These are phyloP conservation scores for Mesochorus sp. DNA, from an alignment of 2,888 invertebrate species.

Conservation along the genomic window DNA sequence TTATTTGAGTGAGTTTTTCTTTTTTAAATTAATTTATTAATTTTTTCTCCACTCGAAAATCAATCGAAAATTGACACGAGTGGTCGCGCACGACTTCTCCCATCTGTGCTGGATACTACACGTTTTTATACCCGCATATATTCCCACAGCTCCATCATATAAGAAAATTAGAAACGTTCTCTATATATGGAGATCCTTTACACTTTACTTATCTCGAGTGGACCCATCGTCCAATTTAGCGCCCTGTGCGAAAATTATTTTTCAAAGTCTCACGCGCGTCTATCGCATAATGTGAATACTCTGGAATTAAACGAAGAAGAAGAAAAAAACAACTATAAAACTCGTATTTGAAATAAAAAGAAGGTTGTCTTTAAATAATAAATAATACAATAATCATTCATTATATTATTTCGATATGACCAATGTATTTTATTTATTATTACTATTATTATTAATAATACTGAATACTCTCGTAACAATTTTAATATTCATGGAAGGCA, in stretches of 20 bases:
- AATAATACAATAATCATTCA: too few relatives aligned
- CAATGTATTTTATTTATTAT: too few relatives aligned
- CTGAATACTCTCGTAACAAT: too few relatives aligned
- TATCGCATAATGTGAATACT: neutral
- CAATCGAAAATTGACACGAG: conserved; percentile 67
- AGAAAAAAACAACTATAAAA: too few relatives aligned
- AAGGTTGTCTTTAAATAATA: too few relatives aligned
- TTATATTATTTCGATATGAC: too few relatives aligned
- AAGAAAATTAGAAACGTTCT: conserved; percentile 39
- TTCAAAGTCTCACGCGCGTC: neutral
- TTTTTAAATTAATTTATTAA: too few relatives aligned
- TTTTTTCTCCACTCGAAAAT: too few relatives aligned
- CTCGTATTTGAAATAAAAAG: too few relatives aligned
- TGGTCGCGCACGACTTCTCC: conserved; percentile 61
- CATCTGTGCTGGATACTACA: conserved; percentile 33
- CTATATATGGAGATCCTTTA: conserved; percentile 32
- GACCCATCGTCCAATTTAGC: conserved; percentile 70
- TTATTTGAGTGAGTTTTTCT: too few relatives aligned
- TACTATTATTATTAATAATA: too few relatives aligned
- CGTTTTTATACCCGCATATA: conserved; percentile 66
- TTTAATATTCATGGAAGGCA: too few relatives aligned
- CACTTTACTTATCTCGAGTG: conserved; percentile 72
- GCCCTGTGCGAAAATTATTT: conserved; percentile 58
- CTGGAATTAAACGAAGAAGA: neutral
- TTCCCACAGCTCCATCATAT: conserved; percentile 21